These are phyloP conservation scores for Parelbella ahira DNA, from an alignment of 2,888 invertebrate genomes.

Conservation along the genomic window DNA sequence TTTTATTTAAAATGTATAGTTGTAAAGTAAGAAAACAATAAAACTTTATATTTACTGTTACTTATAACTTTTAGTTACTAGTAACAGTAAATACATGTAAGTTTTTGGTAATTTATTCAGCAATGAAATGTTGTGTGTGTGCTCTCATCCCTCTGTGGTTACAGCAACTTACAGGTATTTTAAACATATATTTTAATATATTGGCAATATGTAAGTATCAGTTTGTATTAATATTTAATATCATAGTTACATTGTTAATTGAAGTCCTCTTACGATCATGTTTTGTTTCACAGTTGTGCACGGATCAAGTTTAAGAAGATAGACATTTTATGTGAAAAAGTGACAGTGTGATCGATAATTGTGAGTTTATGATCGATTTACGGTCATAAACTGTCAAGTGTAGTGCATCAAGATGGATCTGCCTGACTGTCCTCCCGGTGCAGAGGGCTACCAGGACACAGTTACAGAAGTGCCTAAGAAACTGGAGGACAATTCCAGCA, in stretches of 20 bases:
- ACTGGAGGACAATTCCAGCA: slow-evolving; percentile 44
- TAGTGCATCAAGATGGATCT: slow-evolving; percentile 74
- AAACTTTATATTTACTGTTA: too few relatives aligned
- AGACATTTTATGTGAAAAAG: slow-evolving; percentile 29
- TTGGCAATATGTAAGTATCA: slow-evolving; percentile 29
- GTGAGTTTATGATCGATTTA: slow-evolving; percentile 56
- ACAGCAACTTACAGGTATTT: slow-evolving; percentile 11
- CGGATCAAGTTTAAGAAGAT: slow-evolving; percentile 28
- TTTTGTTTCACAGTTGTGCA: slow-evolving; percentile 33
- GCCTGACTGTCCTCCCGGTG: slow-evolving; percentile 72
- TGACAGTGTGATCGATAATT: slow-evolving; percentile 28
- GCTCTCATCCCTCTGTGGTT: too few relatives aligned
- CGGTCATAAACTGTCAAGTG: slow-evolving; percentile 72
- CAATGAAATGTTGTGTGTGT: too few relatives aligned
- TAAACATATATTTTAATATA: slow-evolving; percentile 22
- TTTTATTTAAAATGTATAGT: too few relatives aligned
- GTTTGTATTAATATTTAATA: slow-evolving; percentile 24
- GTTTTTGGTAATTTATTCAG: too few relatives aligned
- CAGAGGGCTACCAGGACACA: slow-evolving; percentile 71
- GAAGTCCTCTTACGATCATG: slow-evolving; percentile 16
- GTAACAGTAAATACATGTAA: too few relatives aligned
- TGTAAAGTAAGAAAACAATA: too few relatives aligned
- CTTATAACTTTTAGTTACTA: too few relatives aligned
- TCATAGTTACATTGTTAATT: slow-evolving; percentile 8
- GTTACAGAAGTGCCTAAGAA: slow-evolving; percentile 63